Evolutionary conservation across 30 jellyfish, hydroid and myxozoan genomes (phyloP).

Genomic region (Catostylus mosaicus): DNA sequence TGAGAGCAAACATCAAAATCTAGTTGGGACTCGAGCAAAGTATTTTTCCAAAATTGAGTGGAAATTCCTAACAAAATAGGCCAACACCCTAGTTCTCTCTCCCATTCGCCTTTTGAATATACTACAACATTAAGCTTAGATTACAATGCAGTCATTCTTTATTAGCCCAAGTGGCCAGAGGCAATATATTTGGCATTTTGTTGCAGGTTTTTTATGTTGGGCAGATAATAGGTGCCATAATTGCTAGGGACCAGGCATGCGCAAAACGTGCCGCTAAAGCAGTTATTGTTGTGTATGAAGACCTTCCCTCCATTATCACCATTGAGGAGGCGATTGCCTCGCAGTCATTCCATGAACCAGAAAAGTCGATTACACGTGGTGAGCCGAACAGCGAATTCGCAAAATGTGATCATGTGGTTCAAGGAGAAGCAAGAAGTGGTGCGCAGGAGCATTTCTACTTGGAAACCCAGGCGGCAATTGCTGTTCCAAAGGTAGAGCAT

Average conservation of each 20-base stretch:
- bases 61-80: too few species aligned
- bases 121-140: too few species aligned
- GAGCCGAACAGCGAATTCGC: constrained; percentile 6
- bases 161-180: too few species aligned
- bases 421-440: constrained; percentile 50
- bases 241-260: constrained; percentile 23
- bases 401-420: constrained; percentile 46
- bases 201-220: constrained; percentile 28
- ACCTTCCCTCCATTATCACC: constrained; percentile 21
- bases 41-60: too few species aligned
- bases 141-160: too few species aligned
- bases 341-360: background rate
- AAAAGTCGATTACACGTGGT: background rate
- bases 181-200: too few species aligned
- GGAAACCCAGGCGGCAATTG: constrained; percentile 51
- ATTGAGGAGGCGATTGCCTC: constrained; percentile 45
- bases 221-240: constrained; percentile 23
- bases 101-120: too few species aligned
- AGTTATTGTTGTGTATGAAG: constrained; percentile 20
- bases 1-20: too few species aligned
- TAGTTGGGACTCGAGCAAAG: too few species aligned
- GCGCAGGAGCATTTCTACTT: constrained; percentile 67
- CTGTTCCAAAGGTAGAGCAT: constrained; percentile 43
- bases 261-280: constrained; percentile 35
- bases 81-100: too few species aligned